Evolutionary conservation across 2,888 invertebrate genomes (phyloP), one percentile per base, ranked within the genome.

Genomic region (Empis livida): DNA sequence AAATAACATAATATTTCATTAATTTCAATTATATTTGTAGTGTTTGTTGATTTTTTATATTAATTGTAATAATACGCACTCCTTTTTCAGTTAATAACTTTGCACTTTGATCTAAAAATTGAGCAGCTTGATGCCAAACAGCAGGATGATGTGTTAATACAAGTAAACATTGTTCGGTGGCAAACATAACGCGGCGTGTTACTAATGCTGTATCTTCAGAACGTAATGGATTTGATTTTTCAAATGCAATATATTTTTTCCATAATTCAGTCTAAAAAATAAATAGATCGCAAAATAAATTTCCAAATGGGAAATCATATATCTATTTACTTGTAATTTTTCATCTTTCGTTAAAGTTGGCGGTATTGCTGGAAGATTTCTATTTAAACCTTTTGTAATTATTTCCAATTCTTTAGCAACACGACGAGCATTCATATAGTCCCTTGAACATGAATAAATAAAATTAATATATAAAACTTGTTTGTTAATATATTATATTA

Each of bases 201-300:
- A 96, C 85, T 10, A 93, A 70, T 0, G 93, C 86, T 0, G 93
- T 91, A 67, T 99, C 99, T 64, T 99, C 99, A 0, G 94, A 93
- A 11, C 95, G 78, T 46, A 99, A 72, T 0, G 99, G 99, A 73
- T 99, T 99, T 27, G 84, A 82, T 49, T 96, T 88, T 71, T 99
- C 99, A 89, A 96, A 99, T 1, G 82, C 75, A 56, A 99, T 96
- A 66, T 96, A 99, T 62, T 95, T 96, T 71, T 97, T 96, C 99
- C 99, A 99, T 10, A 97, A 70, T 54, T 97, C 96, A 49, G 97
- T 94, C 92, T 60, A 40, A 23, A n/a, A 17, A 11, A 37, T 35
- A 44, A 6, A 39, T 5, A 14, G 4, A 10, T 6, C 20, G 10
- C 14, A 31, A 42, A 46, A 43, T 45, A 32, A 43, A 15, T 10